phyloP scores from a whole-genome alignment of 2,797 vertebrate genomes.

The Falco biarmicus region DNA sequence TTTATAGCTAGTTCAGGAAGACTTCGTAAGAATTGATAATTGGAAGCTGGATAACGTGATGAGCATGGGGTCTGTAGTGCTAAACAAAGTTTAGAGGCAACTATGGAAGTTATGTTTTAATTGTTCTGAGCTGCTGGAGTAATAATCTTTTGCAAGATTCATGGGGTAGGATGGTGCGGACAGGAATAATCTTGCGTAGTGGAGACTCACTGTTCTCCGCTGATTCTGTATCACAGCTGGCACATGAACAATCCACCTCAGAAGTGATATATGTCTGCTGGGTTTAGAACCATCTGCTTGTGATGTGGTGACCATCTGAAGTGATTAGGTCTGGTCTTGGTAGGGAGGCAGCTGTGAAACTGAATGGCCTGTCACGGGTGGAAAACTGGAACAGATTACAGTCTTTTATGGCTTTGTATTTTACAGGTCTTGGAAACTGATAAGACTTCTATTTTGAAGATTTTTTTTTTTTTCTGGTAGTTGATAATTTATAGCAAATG shows the following conservation, averaged over 20 bases:
- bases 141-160: not conserved
- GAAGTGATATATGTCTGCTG: accelerated
- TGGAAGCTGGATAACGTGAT: not conserved
- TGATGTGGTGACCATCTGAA: not conserved
- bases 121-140: not conserved
- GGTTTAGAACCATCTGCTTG: not conserved
- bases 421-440: not conserved
- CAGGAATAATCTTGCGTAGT: not conserved
- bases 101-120: not conserved
- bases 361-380: not conserved
- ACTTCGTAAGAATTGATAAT: not conserved
- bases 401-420: not conserved
- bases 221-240: not conserved
- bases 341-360: not conserved
- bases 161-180: not conserved
- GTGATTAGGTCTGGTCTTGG: not conserved
- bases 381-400: not conserved
- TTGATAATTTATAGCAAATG: not conserved
- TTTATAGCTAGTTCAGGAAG: not conserved
- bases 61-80: not conserved
- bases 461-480: not conserved
- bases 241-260: not conserved
- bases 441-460: not conserved
- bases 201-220: not conserved
- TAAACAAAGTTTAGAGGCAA: not conserved